phyloP scores from a whole-genome alignment of 2,888 invertebrate species.

The Azorinus chamasolen region DNA sequence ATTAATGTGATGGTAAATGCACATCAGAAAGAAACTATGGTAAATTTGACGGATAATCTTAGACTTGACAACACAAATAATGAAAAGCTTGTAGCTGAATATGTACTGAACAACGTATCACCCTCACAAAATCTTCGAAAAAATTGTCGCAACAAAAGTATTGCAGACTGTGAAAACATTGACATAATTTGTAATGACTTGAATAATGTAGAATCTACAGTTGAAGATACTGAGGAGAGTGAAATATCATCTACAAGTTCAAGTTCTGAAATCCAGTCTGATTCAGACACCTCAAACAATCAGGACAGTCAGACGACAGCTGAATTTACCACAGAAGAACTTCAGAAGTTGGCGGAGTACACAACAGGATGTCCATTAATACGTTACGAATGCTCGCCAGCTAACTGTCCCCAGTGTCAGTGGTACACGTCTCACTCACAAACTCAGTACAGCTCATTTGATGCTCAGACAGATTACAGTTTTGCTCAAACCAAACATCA shows the following conservation, averaged over 20 bases:
- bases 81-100: conserved; percentile 71
- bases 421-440: conserved; percentile 59
- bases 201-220: conserved; percentile 71
- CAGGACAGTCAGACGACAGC: conserved; percentile 55
- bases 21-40: conserved; percentile 78
- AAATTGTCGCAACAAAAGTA: conserved; percentile 70
- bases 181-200: conserved; percentile 85
- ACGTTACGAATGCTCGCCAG: conserved; percentile 81
- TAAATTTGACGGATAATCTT: conserved; percentile 59
- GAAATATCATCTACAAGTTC: conserved; percentile 79
- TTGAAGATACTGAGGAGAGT: conserved; percentile 74
- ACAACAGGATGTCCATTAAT: conserved; percentile 82
- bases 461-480: neutral
- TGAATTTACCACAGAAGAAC: conserved; percentile 77
- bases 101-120: conserved; percentile 78
- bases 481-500: conserved; percentile 42
- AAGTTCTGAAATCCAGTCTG: conserved; percentile 78
- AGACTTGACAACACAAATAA: conserved; percentile 47
- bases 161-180: conserved; percentile 82
- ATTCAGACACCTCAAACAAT: conserved; percentile 71
- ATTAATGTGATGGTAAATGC: conserved; percentile 83
- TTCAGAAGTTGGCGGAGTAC: conserved; percentile 80
- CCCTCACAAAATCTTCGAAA: conserved; percentile 50
- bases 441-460: neutral
- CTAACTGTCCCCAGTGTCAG: conserved; percentile 82